Evolutionary conservation across 2,113 vertebrate species (phyloP).

Genomic region (Nycticorax nycticorax): DNA sequence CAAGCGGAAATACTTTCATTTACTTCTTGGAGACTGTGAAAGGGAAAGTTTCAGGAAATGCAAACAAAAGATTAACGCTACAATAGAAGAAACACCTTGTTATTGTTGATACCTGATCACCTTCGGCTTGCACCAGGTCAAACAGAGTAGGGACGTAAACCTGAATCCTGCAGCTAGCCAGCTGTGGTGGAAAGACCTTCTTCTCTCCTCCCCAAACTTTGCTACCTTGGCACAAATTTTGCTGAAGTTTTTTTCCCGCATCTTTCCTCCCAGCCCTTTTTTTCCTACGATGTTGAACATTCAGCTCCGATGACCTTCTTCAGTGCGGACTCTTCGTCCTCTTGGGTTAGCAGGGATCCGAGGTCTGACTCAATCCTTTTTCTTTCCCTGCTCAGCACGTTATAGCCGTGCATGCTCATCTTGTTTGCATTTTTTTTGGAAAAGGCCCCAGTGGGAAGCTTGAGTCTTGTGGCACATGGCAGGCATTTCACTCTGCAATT

Average conservation of each 20-base stretch:
- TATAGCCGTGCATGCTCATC: not conserved
- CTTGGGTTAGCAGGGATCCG: fast-evolving
- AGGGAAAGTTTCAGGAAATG: not conserved
- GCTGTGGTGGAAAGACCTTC: not conserved
- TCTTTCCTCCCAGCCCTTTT: not conserved
- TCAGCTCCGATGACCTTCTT: not conserved
- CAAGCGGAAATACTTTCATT: not conserved
- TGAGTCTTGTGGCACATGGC: not conserved
- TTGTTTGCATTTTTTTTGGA: not conserved
- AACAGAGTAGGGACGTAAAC: not conserved
- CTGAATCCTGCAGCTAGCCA: no score
- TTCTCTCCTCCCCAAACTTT: not conserved
- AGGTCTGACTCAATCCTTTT: not conserved
- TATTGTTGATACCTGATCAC: not conserved
- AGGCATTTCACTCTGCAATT: not conserved
- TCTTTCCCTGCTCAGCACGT: not conserved
- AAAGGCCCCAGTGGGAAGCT: not conserved
- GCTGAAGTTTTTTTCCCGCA: not conserved
- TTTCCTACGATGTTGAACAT: fast-evolving
- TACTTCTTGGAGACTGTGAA: no score
- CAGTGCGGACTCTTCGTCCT: fast-evolving
- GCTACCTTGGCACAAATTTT: no score
- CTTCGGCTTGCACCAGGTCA: not conserved
- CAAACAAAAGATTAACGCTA: not conserved
- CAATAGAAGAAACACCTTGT: not conserved